Base-by-base conservation (phyloP, 2,888 invertebrate species). In the Ischnura elegans region DNA sequence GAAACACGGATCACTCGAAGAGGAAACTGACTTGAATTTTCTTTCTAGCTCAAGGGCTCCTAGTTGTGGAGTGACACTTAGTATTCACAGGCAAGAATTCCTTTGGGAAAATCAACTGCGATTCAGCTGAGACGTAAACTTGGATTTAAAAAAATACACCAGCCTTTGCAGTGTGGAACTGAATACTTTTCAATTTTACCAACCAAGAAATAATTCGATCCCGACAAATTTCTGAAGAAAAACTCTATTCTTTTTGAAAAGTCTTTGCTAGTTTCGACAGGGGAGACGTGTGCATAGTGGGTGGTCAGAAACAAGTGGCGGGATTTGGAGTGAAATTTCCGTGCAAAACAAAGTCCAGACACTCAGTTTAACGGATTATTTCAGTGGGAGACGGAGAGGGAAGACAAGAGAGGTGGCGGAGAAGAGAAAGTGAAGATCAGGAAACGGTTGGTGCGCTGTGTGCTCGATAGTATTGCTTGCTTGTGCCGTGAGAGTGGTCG, bases 371-470 rank as follows among this genome's bases (percentile, higher is more conserved):
- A 76, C 76, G 76, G 76, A 76, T 76, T 36, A 76, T 10, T 76
- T 51, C 51, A 51, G 51, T 16, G 47, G 87, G 25, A 47, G 45
- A 42, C 55, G 42, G 36, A 87, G 42, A 55, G 42, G 25, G 51
- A 21, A 6, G 55, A 16, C 21, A 13, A 43, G 55, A 42, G 61
- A 61, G 90, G 61, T 61, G 66, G 42, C 25, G 43, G 90, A 90
- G 90, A 90, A 90, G 90, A 90, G 90, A 90, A 90, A 90, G 90
- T 90, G 90, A 43, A 66, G 90, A 61, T n/a, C n/a, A 42, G 46
- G 4, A 86, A 46, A 16, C 6, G 21, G 46, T 4, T 21, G 46
- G 46, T 43, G 90, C n/a, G 90, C 36, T 25, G 90, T 90, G 90
- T 61, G 90, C 90, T 90, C 90, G 61, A 61, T 90, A 61, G 55